These are phyloP conservation scores for Eilema caniola DNA, from an alignment of 2,888 invertebrate species.

Conservation along the genomic window DNA sequence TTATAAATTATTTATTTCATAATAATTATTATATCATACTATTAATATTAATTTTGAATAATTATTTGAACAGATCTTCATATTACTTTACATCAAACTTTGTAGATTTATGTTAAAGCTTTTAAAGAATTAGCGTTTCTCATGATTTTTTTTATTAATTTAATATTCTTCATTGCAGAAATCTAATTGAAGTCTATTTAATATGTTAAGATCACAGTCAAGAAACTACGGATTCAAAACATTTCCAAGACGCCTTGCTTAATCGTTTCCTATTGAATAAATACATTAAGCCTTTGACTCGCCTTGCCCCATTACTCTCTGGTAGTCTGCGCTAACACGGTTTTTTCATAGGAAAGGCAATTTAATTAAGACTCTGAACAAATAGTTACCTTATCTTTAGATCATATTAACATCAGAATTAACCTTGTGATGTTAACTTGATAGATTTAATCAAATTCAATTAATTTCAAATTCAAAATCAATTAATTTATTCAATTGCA, in stretches of 20 bases:
- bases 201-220: not conserved
- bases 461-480: too few species aligned
- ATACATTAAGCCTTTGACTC: slow-evolving; percentile 26
- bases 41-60: too few species aligned
- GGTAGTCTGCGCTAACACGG: slow-evolving; percentile 13
- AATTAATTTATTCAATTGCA: too few species aligned
- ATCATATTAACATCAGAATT: not conserved
- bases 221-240: slow-evolving; percentile 11
- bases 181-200: slow-evolving; percentile 6
- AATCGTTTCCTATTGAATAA: slow-evolving; percentile 35
- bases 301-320: slow-evolving; percentile 6
- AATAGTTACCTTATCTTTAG: slow-evolving; percentile 18
- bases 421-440: not conserved
- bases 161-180: not conserved
- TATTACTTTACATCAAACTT: too few species aligned
- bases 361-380: slow-evolving; percentile 40
- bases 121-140: not conserved
- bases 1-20: too few species aligned
- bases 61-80: too few species aligned
- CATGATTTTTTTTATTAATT: not conserved
- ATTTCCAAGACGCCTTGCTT: slow-evolving; percentile 22
- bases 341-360: slow-evolving; percentile 19
- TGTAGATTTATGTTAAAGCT: not conserved
- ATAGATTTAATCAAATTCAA: not conserved
- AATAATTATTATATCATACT: too few species aligned